Evolutionary conservation across 2,113 vertebrate genomes (phyloP).

Genomic region (Otolemur garnettii): DNA sequence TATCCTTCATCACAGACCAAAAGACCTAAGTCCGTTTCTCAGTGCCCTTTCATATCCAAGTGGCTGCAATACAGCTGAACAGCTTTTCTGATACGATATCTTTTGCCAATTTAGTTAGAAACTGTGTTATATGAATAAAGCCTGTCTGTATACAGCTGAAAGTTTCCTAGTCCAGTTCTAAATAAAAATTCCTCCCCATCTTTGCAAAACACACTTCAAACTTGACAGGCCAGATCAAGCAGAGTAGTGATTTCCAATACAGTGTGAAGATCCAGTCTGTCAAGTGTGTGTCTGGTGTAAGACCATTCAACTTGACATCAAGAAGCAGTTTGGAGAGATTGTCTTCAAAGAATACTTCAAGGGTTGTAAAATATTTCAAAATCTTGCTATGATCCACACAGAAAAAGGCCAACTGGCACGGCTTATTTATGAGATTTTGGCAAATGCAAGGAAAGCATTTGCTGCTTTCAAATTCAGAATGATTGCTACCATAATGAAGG

Average conservation of each 20-base stretch:
- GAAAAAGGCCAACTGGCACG: conserved; percentile 95
- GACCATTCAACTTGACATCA: conserved; percentile 92
- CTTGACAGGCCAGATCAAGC: conserved; percentile 93
- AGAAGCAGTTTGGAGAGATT: conserved; percentile 93
- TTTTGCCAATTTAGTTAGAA: conserved; percentile 93
- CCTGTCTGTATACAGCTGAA: conserved; percentile 94
- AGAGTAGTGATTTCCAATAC: conserved; percentile 94
- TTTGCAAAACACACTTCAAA: conserved; percentile 95
- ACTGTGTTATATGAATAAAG: conserved; percentile 95
- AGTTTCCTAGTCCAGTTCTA: conserved; percentile 92
- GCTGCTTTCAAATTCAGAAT: conserved; percentile 94
- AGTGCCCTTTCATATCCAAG: conserved; percentile 93
- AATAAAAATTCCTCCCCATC: conserved; percentile 95
- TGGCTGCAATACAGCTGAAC: conserved; percentile 91
- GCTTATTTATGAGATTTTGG: conserved; percentile 95
- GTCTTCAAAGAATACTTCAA: conserved; percentile 96
- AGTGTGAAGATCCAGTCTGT: conserved; percentile 96
- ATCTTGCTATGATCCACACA: conserved; percentile 94
- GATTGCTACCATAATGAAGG: conserved; percentile 93
- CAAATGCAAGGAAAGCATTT: conserved; percentile 94
- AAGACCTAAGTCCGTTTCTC: conserved; percentile 95
- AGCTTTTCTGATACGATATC: conserved; percentile 92
- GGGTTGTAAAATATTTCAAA: conserved; percentile 94
- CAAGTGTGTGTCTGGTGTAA: conserved; percentile 94
- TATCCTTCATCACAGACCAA: conserved; percentile 93